Evolutionary conservation across 2,797 vertebrate genomes (phyloP).

Genomic region (Sebastes melanostomus): DNA sequence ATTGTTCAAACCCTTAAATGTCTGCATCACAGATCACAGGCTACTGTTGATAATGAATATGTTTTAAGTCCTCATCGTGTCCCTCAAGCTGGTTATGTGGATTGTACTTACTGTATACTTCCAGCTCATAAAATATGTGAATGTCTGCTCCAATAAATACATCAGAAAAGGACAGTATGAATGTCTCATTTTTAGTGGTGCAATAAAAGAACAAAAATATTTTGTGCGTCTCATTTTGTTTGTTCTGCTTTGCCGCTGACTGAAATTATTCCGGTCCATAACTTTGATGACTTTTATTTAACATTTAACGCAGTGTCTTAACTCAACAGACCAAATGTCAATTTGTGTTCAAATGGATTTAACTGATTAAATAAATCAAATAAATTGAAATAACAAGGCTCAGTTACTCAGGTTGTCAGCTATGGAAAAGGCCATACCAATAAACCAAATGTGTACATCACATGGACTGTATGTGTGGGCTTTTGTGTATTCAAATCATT

Average conservation of each 20-base stretch:
- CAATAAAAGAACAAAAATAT: background rate
- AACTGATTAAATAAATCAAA: background rate
- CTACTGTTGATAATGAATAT: background rate
- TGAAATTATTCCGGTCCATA: background rate
- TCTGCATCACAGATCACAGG: background rate
- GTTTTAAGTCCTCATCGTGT: background rate
- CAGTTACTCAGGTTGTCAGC: background rate
- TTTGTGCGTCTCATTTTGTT: background rate
- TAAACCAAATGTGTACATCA: background rate
- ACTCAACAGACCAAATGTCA: constrained; percentile 8
- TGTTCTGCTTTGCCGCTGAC: background rate
- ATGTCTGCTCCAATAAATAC: background rate
- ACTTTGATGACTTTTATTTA: background rate
- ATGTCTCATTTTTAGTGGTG: background rate
- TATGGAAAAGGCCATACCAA: background rate
- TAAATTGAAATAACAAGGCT: background rate
- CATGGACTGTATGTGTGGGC: background rate
- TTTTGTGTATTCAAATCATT: background rate
- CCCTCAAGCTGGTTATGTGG: background rate
- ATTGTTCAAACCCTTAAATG: background rate
- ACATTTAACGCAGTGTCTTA: constrained; percentile 10
- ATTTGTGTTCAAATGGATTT: background rate
- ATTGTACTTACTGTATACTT: background rate
- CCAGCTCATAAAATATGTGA: background rate
- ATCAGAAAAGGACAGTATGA: background rate